Percentiles rank a stretch among this genome's conserved stretches.
phyloP scores from a whole-genome alignment of 2,113 vertebrate genomes.

The Myanophis thanlyinensis region DNA sequence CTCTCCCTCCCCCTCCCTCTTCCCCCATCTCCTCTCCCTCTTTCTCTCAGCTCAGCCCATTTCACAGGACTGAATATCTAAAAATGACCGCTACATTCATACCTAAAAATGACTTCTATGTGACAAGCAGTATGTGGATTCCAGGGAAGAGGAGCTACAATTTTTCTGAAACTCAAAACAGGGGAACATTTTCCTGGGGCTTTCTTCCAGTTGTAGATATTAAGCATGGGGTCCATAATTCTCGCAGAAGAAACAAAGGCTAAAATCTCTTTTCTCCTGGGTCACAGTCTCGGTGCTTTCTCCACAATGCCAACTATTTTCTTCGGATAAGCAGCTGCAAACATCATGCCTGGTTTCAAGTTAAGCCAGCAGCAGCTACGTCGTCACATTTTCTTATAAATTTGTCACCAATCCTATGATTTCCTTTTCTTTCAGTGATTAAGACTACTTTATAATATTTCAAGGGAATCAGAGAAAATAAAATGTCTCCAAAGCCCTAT shows the following conservation, averaged over 20 bases:
- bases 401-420: not conserved
- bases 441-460: not conserved
- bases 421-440: not conserved
- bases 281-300: not conserved
- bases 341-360: not conserved
- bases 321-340: not conserved
- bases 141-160: not conserved
- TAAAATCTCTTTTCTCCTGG: not conserved
- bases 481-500: not conserved
- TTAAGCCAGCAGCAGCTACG: not conserved
- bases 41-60: too few relatives aligned
- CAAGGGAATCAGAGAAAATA: not conserved
- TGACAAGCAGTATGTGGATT: not conserved
- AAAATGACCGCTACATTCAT: not conserved
- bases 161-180: not conserved
- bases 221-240: not conserved
- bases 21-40: too few relatives aligned
- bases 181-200: not conserved
- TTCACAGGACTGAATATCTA: not conserved
- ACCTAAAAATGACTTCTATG: not conserved
- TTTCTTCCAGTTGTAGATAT: not conserved
- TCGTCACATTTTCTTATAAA: not conserved
- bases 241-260: not conserved
- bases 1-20: too few relatives aligned
- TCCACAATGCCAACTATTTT: not conserved